A percentile compares a stretch with the other conserved stretches of the same genome.
These are phyloP conservation scores for Pedetes capensis DNA, from an alignment of 2,113 vertebrate species.

Conservation along the genomic window DNA sequence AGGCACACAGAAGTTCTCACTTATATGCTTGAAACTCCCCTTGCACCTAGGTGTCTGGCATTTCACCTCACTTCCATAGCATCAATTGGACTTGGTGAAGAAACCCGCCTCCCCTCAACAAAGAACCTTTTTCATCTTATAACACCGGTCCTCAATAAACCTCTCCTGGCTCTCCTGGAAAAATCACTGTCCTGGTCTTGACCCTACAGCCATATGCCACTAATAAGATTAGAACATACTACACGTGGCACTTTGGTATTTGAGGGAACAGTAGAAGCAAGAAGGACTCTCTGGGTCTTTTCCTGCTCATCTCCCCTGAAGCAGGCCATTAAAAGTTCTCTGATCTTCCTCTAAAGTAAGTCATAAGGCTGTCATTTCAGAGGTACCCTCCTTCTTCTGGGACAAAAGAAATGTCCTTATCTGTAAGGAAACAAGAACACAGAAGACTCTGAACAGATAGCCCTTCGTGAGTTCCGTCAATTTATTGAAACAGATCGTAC, in stretches of 20 bases:
- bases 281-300: not conserved
- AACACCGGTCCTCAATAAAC: not conserved
- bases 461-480: not conserved
- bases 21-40: not conserved
- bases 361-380: not conserved
- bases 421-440: not conserved
- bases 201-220: not conserved
- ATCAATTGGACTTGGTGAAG: not conserved
- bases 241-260: not conserved
- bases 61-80: not conserved
- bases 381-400: not conserved
- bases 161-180: rapidly evolving
- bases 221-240: not conserved
- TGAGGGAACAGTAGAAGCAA: not conserved
- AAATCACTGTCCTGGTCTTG: not conserved
- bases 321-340: not conserved
- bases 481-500: not conserved
- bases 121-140: not conserved
- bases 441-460: not conserved
- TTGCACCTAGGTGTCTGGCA: no score
- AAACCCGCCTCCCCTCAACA: not conserved
- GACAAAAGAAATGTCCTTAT: not conserved
- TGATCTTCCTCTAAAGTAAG: not conserved
- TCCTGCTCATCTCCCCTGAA: not conserved
- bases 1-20: not conserved